Evolutionary conservation across 2,888 invertebrate genomes (phyloP), one percentile per base, ranked within the genome.

Genomic region (Eupithecia dodoneata): DNA sequence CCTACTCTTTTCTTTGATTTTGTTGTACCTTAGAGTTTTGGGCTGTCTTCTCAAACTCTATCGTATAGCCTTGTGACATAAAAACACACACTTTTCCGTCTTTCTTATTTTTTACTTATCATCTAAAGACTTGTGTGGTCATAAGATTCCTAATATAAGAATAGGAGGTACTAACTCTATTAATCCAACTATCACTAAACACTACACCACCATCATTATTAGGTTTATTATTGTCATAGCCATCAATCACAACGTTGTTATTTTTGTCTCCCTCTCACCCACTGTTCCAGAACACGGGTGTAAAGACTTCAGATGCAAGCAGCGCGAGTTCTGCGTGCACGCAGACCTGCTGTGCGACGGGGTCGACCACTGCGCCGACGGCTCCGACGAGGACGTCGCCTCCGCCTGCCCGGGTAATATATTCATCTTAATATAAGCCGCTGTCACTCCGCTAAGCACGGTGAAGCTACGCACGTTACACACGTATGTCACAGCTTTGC

Each of bases 351-450:
- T 98, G 85, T 99, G 99, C 95, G 99, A 99, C 94, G 97, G 97
- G 77, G 97, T 99, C 82, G 98, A 98, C 94, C 99, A 99, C 93
- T 99, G 99, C 92, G 98, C 97, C 72, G 98, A 99, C 92, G 98
- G 98, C 82, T 98, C 98, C 72, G 99, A 99, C 90, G 99, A 99
- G 94, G 97, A 97, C 84, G 96, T 97, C 87, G 97, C 97, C 87
- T 96, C 97, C 80, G 96, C 97, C 85, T 99, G 99, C 95, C 97
- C 98, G 92, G 97, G 98, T 98, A 93, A 81, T 66, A 76, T n/a
- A n/a, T 41, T 12, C 18, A 72, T 52, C 52, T 67, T 47, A 1
- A 44, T 45, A 30, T 30, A 30, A 30, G 30, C 30, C 30, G 30
- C 30, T 30, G 30, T 30, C 30, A 30, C 30, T 30, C 30, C 30